Percentiles rank a stretch among this genome's conserved stretches.
Evolutionary conservation across 2,888 invertebrate genomes (phyloP).

Genomic region (Willowsia nigromaculata): DNA sequence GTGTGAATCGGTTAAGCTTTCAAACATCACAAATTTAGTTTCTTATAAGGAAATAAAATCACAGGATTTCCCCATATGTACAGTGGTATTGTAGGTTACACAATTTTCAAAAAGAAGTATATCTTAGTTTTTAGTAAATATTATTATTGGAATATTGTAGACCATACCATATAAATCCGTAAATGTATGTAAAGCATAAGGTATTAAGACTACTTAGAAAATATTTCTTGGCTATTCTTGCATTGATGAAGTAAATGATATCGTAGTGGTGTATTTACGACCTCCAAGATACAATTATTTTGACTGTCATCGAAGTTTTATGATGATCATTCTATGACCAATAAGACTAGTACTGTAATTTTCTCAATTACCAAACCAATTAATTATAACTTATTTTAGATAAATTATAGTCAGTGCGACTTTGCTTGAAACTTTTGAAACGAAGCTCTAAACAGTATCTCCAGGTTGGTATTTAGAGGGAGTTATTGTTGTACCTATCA

Average conservation of each 20-base stretch:
- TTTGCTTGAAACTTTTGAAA: not conserved
- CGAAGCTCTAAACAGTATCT: not conserved
- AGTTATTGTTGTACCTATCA: not conserved
- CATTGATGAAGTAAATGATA: not conserved
- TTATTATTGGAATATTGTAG: not conserved
- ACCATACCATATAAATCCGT: not conserved
- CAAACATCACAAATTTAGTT: not conserved
- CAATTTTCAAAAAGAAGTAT: not conserved
- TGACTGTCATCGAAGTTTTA: not conserved
- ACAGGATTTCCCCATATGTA: not conserved
- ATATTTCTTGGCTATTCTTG: conserved; percentile 21
- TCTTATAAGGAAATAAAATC: not conserved
- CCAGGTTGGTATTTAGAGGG: not conserved
- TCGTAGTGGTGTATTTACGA: not conserved
- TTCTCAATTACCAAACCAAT: not conserved
- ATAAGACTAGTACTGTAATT: conserved; percentile 2
- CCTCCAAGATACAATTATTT: not conserved
- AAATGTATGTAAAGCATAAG: not conserved
- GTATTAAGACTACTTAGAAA: not conserved
- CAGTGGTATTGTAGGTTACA: conserved; percentile 3
- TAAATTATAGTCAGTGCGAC: not conserved
- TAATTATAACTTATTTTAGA: not conserved
- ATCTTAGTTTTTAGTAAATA: not conserved
- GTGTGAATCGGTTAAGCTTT: not conserved
- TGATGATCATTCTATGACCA: conserved; percentile 29